These are phyloP conservation scores for Eptesicus fuscus DNA, from an alignment of 2,113 vertebrate genomes.

Conservation along the genomic window DNA sequence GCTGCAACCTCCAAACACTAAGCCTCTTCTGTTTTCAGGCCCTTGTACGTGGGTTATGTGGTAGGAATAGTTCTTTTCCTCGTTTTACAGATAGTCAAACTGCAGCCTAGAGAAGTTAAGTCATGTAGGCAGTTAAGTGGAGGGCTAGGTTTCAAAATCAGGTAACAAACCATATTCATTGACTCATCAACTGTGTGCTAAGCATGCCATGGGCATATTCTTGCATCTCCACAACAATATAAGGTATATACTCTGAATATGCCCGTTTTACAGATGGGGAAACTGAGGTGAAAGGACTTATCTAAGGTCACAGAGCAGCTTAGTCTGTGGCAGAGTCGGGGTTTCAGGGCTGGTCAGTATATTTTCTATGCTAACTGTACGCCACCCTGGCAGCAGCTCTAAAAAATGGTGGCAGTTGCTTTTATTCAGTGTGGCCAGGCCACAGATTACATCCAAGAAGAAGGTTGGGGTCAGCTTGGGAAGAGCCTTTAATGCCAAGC, in stretches of 20 bases:
- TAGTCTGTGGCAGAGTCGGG: background rate
- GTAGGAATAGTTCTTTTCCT: background rate
- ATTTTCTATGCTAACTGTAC: background rate
- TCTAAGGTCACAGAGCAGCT: background rate
- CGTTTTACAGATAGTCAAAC: background rate
- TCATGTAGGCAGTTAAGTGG: background rate
- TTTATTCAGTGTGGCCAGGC: background rate
- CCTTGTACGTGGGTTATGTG: background rate
- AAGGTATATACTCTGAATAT: background rate
- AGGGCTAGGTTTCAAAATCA: background rate
- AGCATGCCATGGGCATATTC: rapidly evolving
- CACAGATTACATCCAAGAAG: background rate
- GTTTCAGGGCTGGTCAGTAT: background rate
- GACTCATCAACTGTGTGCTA: background rate
- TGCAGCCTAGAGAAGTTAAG: background rate
- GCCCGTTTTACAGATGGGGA: background rate
- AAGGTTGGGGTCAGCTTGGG: background rate
- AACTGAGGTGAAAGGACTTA: background rate
- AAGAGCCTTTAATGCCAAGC: background rate
- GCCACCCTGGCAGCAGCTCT: background rate
- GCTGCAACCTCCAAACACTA: background rate
- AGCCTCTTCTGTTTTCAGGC: background rate
- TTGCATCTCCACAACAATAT: background rate
- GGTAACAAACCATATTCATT: background rate
- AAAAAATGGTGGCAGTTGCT: background rate